Base-by-base conservation (phyloP, 2,888 invertebrate genomes). In the Cantharis rustica region DNA sequence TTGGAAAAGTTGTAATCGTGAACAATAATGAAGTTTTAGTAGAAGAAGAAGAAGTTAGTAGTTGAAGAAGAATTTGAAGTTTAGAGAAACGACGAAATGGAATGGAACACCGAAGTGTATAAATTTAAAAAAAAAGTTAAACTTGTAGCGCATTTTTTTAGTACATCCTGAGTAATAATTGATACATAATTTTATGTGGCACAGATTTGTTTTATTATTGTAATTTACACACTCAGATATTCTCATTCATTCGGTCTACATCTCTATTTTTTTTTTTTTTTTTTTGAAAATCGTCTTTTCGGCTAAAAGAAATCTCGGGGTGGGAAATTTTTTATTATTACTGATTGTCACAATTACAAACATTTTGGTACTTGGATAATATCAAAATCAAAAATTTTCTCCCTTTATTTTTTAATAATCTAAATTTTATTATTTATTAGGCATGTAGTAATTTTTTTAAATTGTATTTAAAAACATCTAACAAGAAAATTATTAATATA, bases 291-390 rank as follows among this genome's bases (percentile, higher is more conserved):
- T 47, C 47, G 47, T 47, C 9, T 47, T 47, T 47, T n/a, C 13
- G 47, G n/a, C 47, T 47, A 9, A 47, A 47, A 47, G 47, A n/a
- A 47, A 47, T 47, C n/a, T 47, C 47, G 47, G n/a, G 47, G 47
- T 5, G n/a, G 47, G 47, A 23, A 66, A 10, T 20, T 20, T 66
- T 73, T 76, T 62, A 73, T 74, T 63, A 74, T 77, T 71, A 72
- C 73, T 77, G 77, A 77, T 77, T 77, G 77, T 77, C 77, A 73
- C 71, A 76, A 76, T 76, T 76, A 76, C 71, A 77, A 74, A 77
- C 74, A 74, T 62, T 69, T 72, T 62, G 73, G 68, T 68, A 73
- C 69, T 62, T 66, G 64, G 64, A 66, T 23, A 23, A 23, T 20
- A 47, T 47, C 47, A 47, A 47, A 47, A 47, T 47, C 47, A 20